A percentile compares a stretch with the other conserved stretches of the same genome.
Evolutionary conservation across 2,888 invertebrate genomes (phyloP).

Genomic region (Gibbula magus): DNA sequence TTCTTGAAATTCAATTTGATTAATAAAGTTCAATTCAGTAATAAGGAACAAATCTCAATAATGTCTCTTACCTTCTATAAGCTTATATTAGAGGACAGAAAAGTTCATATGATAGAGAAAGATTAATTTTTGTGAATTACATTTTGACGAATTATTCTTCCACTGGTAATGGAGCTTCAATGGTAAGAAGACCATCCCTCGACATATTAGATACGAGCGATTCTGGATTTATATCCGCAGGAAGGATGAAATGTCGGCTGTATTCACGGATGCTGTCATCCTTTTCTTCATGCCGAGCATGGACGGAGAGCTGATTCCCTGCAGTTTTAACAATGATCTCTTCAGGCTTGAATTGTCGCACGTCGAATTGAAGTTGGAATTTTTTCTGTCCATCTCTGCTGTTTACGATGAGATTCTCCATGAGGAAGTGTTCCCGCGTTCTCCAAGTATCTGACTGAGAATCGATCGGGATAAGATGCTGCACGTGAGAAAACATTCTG

Average conservation of each 20-base stretch:
- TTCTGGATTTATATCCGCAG: slow-evolving; percentile 97
- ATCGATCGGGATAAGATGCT: slow-evolving; percentile 43
- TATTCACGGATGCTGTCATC: slow-evolving; percentile 97
- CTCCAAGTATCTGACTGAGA: slow-evolving; percentile 54
- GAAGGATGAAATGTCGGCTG: slow-evolving; percentile 96
- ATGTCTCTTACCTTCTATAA: too few relatives aligned
- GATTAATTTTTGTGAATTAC: too few relatives aligned
- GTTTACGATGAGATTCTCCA: slow-evolving; percentile 62
- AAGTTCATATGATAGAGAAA: too few relatives aligned
- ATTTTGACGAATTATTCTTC: slow-evolving; percentile 84
- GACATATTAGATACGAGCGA: slow-evolving; percentile 95
- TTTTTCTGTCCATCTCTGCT: slow-evolving; percentile 85
- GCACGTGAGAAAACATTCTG: slow-evolving; percentile 36
- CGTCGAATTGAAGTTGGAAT: slow-evolving; percentile 95
- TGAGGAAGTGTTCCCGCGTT: slow-evolving; percentile 54
- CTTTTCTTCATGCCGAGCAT: slow-evolving; percentile 98
- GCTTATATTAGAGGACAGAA: too few relatives aligned
- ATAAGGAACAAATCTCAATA: too few relatives aligned
- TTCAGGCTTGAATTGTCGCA: slow-evolving; percentile 95
- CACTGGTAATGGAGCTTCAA: slow-evolving; percentile 96
- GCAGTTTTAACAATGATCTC: slow-evolving; percentile 99
- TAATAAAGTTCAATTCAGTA: too few relatives aligned
- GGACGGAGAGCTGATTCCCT: slow-evolving; percentile 93
- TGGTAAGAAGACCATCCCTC: slow-evolving; percentile 96
- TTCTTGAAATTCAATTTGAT: too few relatives aligned